These are phyloP conservation scores for Kryptopterus vitreolus DNA, from an alignment of 2,797 vertebrate genomes.

Conservation along the genomic window DNA sequence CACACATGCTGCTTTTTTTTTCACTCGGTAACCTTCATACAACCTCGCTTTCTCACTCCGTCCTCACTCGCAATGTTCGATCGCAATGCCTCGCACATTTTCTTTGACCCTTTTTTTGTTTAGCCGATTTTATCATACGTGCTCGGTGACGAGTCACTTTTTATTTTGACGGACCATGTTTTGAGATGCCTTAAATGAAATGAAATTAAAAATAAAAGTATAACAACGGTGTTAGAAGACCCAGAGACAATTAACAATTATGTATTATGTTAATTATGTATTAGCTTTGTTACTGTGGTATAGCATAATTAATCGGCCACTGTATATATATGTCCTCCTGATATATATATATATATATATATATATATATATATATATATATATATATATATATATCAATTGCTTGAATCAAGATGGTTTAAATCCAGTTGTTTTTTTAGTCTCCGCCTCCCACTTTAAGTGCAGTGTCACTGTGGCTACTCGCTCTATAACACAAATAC, in stretches of 20 bases:
- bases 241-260: too few relatives aligned
- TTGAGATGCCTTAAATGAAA: background rate
- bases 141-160: background rate
- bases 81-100: background rate
- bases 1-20: conserved; percentile 1
- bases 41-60: background rate
- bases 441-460: too few relatives aligned
- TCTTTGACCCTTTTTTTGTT: background rate
- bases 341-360: too few relatives aligned
- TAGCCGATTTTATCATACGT: background rate
- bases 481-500: too few relatives aligned
- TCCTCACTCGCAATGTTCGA: background rate
- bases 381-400: too few relatives aligned
- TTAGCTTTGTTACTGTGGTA: background rate
- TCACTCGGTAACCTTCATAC: background rate
- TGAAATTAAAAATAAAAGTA: too few relatives aligned
- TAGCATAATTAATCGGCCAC: background rate
- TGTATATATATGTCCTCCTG: too few relatives aligned
- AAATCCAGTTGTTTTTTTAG: too few relatives aligned
- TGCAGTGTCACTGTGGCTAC: too few relatives aligned
- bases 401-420: too few relatives aligned
- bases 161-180: background rate
- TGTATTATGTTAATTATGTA: background rate
- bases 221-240: background rate
- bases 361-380: too few relatives aligned